phyloP scores from a whole-genome alignment of 2,888 invertebrate species.

The Willowsia nigromaculata region DNA sequence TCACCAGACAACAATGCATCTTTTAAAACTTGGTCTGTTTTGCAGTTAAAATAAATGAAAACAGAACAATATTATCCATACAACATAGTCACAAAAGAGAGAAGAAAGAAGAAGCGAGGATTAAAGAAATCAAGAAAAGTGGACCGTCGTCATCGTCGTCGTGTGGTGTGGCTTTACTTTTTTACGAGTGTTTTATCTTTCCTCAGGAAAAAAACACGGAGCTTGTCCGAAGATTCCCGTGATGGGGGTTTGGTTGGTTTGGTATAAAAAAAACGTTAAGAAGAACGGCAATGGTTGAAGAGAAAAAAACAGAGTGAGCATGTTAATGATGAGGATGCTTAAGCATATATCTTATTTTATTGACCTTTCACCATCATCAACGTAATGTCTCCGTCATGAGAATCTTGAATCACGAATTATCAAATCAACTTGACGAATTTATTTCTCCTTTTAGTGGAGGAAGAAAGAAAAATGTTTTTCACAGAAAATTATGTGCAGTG shows the following conservation, averaged over 20 bases:
- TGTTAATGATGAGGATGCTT: not conserved
- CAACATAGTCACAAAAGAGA: not conserved
- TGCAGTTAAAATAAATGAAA: not conserved
- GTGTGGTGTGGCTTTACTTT: conserved; percentile 1
- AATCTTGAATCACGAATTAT: conserved; percentile 13
- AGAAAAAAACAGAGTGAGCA: not conserved
- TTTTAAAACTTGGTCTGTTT: too few relatives aligned
- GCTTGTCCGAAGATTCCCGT: not conserved
- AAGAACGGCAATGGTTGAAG: too few relatives aligned
- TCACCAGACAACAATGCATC: too few relatives aligned
- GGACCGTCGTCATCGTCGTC: not conserved
- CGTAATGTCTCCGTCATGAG: not conserved
- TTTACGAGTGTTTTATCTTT: conserved; percentile 31
- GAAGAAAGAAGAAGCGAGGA: not conserved
- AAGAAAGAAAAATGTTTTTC: not conserved
- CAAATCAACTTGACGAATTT: conserved; percentile 22
- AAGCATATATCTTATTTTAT: conserved; percentile 38
- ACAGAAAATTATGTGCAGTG: not conserved
- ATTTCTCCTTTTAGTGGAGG: not conserved
- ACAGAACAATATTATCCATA: not conserved
- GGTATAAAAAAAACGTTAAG: too few relatives aligned
- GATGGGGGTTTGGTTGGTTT: not conserved
- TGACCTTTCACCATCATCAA: conserved; percentile 8
- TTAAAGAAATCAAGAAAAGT: not conserved
- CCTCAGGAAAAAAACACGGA: not conserved